Evolutionary conservation across 2,797 vertebrate species (phyloP), one percentile per base, ranked within the genome.

Genomic region (Meriones psammophilus): DNA sequence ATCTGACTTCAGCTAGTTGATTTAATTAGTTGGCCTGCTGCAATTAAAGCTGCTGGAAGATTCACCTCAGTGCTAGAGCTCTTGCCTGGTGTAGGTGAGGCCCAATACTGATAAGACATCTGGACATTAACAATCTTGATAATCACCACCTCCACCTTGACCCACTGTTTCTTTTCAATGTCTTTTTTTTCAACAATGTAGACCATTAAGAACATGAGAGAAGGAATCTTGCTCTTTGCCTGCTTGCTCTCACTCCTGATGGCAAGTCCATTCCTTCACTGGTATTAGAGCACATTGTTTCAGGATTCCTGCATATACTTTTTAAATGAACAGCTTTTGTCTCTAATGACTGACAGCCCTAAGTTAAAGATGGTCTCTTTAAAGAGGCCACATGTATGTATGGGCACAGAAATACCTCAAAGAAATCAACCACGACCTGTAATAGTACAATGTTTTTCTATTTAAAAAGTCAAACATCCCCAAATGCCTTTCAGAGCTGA

Each of bases 401-500:
- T 33, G 74, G 6, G 6, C 26, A 66, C 56, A 62, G 56, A 92
- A 79, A 33, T 60, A 42, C 22, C 46, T 86, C 74, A 8, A 87
- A 36, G 33, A 60, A 71, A 69, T 85, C 92, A 83, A 69, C 28
- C 42, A 66, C 9, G 2, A 42, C 64, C 15, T 62, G 14, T 50
- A 95, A 74, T 42, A 30, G 42, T 64, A 60, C 54, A 42, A 5
- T 83, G 54, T 17, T 73, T 97, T 85, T 64, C 7, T 7, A 87
- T 68, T 97, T 91, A 87, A 80, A 22, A 96, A 94, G 56, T 39
- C 46, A 69, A 80, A n/a, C n/a, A 76, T 74, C 30, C 60, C 66
- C 66, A 79, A 95, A 85, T 73, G 86, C 71, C 56, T 88, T 95
- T 94, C 86, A 95, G 95, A 97, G 33, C 62, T 8, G 24, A 28